Evolutionary conservation across 2,797 vertebrate species (phyloP).

Genomic region (Megaceryle alcyon): DNA sequence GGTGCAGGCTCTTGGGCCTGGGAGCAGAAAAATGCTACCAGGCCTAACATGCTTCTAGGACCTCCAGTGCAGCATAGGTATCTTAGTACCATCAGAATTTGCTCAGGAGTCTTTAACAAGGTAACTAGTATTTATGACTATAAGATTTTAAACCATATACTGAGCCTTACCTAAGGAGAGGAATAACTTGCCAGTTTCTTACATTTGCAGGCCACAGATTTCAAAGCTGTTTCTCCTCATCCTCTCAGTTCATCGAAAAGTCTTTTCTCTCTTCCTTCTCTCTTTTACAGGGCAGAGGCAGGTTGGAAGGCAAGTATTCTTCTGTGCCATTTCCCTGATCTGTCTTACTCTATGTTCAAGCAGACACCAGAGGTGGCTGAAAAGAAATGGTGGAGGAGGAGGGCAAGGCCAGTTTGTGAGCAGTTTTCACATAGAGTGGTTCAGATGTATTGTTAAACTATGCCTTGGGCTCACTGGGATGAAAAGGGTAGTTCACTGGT

Average conservation of each 20-base stretch:
- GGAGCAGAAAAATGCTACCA: fast-evolving
- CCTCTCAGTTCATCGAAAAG: not conserved
- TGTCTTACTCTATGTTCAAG: not conserved
- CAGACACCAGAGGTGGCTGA: not conserved
- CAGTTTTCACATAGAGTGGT: not conserved
- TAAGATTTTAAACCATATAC: not conserved
- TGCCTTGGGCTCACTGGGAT: not conserved
- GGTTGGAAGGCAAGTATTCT: not conserved
- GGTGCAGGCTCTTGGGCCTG: not conserved
- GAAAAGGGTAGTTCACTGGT: slow-evolving; percentile 15
- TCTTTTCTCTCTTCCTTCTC: not conserved
- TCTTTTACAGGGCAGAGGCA: not conserved
- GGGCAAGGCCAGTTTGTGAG: not conserved
- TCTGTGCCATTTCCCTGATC: not conserved
- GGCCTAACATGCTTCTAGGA: not conserved
- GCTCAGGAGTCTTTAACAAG: not conserved
- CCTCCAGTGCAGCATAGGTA: not conserved
- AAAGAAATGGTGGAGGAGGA: not conserved
- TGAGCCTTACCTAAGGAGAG: not conserved
- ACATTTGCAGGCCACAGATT: not conserved
- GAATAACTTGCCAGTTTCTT: not conserved
- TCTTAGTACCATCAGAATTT: not conserved
- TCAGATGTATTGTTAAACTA: not conserved
- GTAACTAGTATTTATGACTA: not conserved
- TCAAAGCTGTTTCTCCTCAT: not conserved